These are phyloP conservation scores for Conchocele bisecta DNA, from an alignment of 2,888 invertebrate species.

Conservation along the genomic window DNA sequence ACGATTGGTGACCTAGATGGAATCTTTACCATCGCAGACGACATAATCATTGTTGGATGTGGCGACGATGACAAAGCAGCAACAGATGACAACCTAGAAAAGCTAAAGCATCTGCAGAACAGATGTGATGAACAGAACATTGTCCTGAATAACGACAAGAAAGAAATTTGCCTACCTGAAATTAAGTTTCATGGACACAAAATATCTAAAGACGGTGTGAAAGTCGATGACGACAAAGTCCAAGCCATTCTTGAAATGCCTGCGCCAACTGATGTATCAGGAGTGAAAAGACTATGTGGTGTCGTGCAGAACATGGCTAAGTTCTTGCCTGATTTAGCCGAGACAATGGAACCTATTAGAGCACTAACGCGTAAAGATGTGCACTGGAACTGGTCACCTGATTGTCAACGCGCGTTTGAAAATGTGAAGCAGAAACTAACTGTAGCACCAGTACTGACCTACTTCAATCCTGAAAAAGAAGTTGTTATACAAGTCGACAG, in stretches of 20 bases:
- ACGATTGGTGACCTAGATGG: constrained; percentile 40
- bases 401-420: constrained; percentile 44
- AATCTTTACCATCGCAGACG: constrained; percentile 44
- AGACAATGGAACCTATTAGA: constrained; percentile 29
- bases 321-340: constrained; percentile 32
- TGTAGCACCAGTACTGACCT: constrained; percentile 39
- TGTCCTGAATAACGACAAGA: constrained; percentile 42
- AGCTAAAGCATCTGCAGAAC: constrained; percentile 25
- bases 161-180: background rate
- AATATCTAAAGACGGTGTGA: constrained; percentile 48
- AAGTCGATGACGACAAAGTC: constrained; percentile 42
- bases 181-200: constrained; percentile 48
- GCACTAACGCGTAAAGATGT: constrained; percentile 9
- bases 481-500: constrained; percentile 58
- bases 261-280: constrained; percentile 45
- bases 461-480: constrained; percentile 44
- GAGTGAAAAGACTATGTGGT: constrained; percentile 54
- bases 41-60: constrained; percentile 42
- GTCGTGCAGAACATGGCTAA: constrained; percentile 56
- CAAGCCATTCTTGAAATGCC: constrained; percentile 47
- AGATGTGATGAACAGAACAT: constrained; percentile 39
- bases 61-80: constrained; percentile 40
- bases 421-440: constrained; percentile 44
- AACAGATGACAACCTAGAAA: constrained; percentile 31
- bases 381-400: constrained; percentile 4